Evolutionary conservation across 1,140 invertebrate genomes (phyloP), one percentile per base, ranked within the genome.

Genomic region (Bombus haemorrhoidalis): DNA sequence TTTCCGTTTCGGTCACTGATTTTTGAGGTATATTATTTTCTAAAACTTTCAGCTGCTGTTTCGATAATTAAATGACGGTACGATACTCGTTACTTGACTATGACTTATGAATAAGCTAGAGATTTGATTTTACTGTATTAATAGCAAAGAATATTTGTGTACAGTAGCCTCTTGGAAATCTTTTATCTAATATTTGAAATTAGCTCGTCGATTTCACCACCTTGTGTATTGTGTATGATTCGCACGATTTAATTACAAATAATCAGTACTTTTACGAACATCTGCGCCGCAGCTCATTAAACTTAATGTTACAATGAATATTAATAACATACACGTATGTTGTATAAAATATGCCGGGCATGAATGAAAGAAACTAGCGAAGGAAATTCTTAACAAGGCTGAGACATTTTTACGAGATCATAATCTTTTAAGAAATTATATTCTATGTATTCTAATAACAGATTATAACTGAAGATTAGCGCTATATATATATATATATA

Each of bases 1-100:
- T 64, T 83, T 41, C n/a, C 74, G 82, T 83, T 59, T 78, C 82
- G 75, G 75, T 71, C 82, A 83, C 75, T 83, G 64, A 57, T 78
- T 78, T 83, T 83, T 43, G 28, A 76, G 72, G 72, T 68, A 69
- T 57, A 76, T 76, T 68, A 71, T 66, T 83, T 83, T 77, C 47
- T 83, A 57, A 83, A 83, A 83, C 62, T 59, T 59, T 47, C 47
- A 57, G 47, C n/a, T 34, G 39, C 37, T 57, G 43, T 4, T 13
- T 43, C 47, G 57, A 82, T 81, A 69, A 64, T 43, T 78, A 22
- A 59, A n/a, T 37, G 25, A 71, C 1, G 37, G 34, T 12, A 37
- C 32, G 37, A 68, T 68, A 37, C n/a, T 68, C 34, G 18, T 41
- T 25, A 15, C 8, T n/a, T 41, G 53, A 32, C 47, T 43, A 34